Base-by-base conservation (phyloP, 1,140 invertebrate species). In the Pristionchus pacificus region DNA sequence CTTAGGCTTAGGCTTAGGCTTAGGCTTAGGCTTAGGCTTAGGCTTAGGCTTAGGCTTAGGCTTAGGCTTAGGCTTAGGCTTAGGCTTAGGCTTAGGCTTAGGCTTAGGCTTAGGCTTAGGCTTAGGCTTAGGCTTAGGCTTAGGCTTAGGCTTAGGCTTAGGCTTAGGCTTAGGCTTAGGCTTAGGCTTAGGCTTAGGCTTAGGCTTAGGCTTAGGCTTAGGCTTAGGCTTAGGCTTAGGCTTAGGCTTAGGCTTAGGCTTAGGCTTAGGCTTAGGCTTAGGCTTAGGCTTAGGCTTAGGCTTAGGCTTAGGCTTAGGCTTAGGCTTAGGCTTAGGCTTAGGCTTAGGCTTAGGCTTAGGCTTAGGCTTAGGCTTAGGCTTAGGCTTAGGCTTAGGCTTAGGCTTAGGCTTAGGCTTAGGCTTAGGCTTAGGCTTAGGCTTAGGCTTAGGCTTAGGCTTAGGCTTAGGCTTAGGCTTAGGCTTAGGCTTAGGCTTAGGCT, bases 61-160 rank as follows among this genome's bases (percentile, higher is more conserved):
- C 58, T 65, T 33, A 15, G 31, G 32, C 65, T 67, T 67, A 64
- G 65, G 55, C 65, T 67, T 67, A 67, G 65, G 55, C 65, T 67
- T 62, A 67, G 49, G 30, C 67, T 69, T 68, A 69, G 67, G 14
- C 31, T 65, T 65, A 33, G 67, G 60, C 67, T 69, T 69, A 69
- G 67, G 60, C 67, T 69, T 69, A 69, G 67, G 60, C 67, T 69
- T 69, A 69, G 67, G 60, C 67, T 69, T 69, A 65, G 55, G 59
- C 67, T 69, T 69, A 65, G 61, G 59, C 67, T 69, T 69, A 69
- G 67, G 60, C 67, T 69, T 69, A 69, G 67, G 60, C 59, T 69
- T 69, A 69, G 67, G 14, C 24, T 25, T n/a, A 63, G 67, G 60
- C 67, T 69, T 69, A 69, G 67, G 60, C 67, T 69, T 69, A 69